phyloP scores from a whole-genome alignment of 2,113 vertebrate genomes.

The Gyps fulvus region DNA sequence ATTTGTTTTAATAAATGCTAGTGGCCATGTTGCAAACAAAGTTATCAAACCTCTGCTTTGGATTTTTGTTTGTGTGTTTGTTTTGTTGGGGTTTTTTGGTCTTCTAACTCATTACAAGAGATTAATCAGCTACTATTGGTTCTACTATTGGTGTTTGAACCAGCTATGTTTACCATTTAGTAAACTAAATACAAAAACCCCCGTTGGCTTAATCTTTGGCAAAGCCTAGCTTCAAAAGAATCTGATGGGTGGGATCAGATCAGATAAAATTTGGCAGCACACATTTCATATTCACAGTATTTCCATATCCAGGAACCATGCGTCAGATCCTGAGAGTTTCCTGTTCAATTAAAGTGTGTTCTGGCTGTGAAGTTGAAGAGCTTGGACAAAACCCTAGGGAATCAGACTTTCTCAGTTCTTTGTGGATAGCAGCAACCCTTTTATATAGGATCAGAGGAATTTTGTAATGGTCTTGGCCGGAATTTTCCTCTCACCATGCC shows the following conservation, averaged over 20 bases:
- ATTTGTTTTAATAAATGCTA: not conserved
- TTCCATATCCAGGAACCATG: not conserved
- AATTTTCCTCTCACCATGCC: not conserved
- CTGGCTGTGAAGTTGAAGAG: not conserved
- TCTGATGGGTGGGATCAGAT: not conserved
- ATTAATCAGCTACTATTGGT: not conserved
- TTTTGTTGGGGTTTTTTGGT: accelerated
- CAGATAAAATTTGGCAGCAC: not conserved
- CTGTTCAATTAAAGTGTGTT: not conserved
- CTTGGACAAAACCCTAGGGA: not conserved
- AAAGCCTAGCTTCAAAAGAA: not conserved
- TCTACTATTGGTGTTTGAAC: not conserved
- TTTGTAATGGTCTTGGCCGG: not conserved
- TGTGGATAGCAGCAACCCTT: not conserved
- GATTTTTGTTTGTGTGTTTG: not conserved
- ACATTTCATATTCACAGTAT: not conserved
- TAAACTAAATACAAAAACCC: not conserved
- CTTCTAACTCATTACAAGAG: not conserved
- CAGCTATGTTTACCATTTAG: not conserved
- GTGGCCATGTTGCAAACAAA: not conserved
- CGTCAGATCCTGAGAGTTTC: not conserved
- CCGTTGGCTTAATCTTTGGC: not conserved
- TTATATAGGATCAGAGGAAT: not conserved
- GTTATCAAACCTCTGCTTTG: not conserved
- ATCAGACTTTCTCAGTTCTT: not conserved